phyloP scores from a whole-genome alignment of 1,140 invertebrate genomes.

The Daktulosphaira vitifoliae region DNA sequence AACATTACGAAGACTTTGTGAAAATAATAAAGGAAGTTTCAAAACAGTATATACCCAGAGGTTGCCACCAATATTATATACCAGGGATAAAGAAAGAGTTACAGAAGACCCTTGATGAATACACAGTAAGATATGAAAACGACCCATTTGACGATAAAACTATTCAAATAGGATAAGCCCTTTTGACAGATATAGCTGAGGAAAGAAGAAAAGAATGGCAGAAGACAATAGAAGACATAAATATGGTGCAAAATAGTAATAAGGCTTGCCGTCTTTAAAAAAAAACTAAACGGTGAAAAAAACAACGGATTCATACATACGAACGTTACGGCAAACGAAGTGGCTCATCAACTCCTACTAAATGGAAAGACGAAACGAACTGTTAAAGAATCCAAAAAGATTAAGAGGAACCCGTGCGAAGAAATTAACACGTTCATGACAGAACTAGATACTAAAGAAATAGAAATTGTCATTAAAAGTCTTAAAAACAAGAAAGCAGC shows the following conservation, averaged over 20 bases:
- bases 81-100: not conserved
- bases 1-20: constrained; percentile 1
- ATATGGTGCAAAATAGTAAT: not conserved
- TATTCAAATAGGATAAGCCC: constrained; percentile 7
- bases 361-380: not conserved
- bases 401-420: not conserved
- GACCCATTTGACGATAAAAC: constrained; percentile 22
- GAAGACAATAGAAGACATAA: not conserved
- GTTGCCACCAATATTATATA: constrained; percentile 18
- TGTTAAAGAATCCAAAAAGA: constrained; percentile 6
- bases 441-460: not conserved
- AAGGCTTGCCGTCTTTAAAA: not conserved
- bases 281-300: not conserved
- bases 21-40: constrained; percentile 19
- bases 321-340: not conserved
- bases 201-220: constrained; percentile 2
- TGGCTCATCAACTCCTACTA: constrained; percentile 10
- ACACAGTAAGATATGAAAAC: not conserved
- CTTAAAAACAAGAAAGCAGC: too few relatives aligned
- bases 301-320: not conserved
- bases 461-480: too few relatives aligned
- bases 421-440: not conserved
- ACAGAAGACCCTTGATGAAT: not conserved
- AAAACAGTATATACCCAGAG: constrained; percentile 14
- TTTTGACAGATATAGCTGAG: constrained; percentile 1